These are phyloP conservation scores for Strigops habroptila DNA, from an alignment of 2,113 vertebrate genomes.

Conservation along the genomic window DNA sequence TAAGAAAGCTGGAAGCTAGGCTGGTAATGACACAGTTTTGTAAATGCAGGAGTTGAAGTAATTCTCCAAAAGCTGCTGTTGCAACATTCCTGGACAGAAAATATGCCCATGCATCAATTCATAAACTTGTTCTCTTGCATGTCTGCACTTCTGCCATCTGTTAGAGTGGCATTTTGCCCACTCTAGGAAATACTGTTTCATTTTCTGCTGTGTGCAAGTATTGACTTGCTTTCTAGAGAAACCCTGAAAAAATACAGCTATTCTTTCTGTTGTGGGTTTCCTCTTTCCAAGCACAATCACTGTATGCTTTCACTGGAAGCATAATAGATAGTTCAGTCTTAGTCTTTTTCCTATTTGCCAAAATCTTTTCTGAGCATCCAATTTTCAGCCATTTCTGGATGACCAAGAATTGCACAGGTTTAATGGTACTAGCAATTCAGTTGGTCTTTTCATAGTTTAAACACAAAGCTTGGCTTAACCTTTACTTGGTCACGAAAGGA, in stretches of 20 bases:
- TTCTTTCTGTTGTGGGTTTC: neutral
- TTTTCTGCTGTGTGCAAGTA: neutral
- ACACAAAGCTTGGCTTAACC: neutral
- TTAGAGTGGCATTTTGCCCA: constrained; percentile 26
- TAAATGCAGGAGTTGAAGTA: neutral
- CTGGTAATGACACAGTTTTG: neutral
- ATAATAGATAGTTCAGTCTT: neutral
- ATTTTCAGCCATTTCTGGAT: neutral
- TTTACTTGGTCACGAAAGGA: neutral
- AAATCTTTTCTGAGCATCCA: neutral
- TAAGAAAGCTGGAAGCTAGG: neutral
- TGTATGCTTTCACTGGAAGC: neutral
- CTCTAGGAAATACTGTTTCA: neutral
- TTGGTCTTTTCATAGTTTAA: neutral
- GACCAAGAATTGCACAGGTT: neutral
- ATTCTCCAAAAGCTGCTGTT: constrained; percentile 30
- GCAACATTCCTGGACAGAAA: constrained; percentile 44
- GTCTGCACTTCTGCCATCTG: constrained; percentile 36
- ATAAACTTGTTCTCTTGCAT: constrained; percentile 44
- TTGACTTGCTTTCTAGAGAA: neutral
- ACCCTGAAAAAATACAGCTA: neutral
- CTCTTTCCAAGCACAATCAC: neutral
- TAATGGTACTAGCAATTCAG: rapidly evolving
- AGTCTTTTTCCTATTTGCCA: neutral
- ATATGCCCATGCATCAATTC: neutral